A percentile compares a stretch with the other conserved stretches of the same genome.
Evolutionary conservation across 1,140 invertebrate genomes (phyloP).

Genomic region (Potamilus streckersoni): DNA sequence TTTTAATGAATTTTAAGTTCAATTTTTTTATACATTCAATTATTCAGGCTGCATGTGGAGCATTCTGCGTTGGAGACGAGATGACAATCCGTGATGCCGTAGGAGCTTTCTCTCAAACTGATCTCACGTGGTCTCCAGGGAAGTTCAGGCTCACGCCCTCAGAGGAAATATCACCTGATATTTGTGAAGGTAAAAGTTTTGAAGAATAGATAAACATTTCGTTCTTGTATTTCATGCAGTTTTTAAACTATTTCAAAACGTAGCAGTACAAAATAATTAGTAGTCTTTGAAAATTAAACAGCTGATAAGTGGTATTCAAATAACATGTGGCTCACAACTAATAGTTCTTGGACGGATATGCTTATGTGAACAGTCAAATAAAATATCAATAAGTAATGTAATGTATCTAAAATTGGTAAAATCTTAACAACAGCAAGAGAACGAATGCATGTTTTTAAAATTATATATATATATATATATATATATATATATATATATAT

Average conservation of each 20-base stretch:
- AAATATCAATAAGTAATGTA: no score
- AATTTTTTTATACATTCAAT: no score
- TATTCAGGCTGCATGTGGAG: conserved; percentile 80
- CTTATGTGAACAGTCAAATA: no score
- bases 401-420: no score
- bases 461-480: no score
- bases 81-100: conserved; percentile 83
- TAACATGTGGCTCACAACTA: no score
- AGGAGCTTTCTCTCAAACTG: conserved; percentile 79
- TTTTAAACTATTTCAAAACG: neutral
- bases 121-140: conserved; percentile 80
- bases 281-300: neutral
- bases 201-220: neutral
- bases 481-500: no score
- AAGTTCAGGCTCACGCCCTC: conserved; percentile 68
- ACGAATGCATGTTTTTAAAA: no score
- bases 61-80: conserved; percentile 93
- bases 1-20: no score
- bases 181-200: conserved; percentile 44
- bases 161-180: conserved; percentile 64
- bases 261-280: neutral
- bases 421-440: no score
- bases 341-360: no score
- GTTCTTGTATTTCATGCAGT: neutral
- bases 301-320: no score